phyloP scores from a whole-genome alignment of 2,888 invertebrate species.

The Lasioglossum lativentre region DNA sequence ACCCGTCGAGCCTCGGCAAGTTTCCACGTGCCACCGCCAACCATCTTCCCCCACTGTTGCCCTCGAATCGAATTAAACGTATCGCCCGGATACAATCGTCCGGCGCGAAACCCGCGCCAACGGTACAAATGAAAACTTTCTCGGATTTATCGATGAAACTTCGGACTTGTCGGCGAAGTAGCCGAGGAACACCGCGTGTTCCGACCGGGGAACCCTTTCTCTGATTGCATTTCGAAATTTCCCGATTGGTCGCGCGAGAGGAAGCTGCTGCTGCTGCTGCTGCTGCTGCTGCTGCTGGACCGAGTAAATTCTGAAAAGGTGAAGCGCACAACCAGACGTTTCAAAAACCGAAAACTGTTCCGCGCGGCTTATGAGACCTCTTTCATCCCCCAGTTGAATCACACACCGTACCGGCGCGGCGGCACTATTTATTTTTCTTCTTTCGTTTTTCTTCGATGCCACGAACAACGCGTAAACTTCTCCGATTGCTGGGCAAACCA shows the following conservation, averaged over 20 bases:
- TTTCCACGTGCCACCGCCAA: too few species aligned
- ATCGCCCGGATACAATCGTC: slow-evolving; percentile 8
- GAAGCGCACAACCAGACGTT: not conserved
- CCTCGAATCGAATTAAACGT: slow-evolving; percentile 42
- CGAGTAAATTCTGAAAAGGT: not conserved
- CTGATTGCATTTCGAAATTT: slow-evolving; percentile 19
- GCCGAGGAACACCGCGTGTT: not conserved
- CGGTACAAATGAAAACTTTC: slow-evolving; percentile 13
- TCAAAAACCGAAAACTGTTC: not conserved
- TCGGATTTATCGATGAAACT: slow-evolving; percentile 23
- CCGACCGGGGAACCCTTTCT: not conserved
- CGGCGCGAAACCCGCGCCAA: not conserved
- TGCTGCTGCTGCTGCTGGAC: too few species aligned
- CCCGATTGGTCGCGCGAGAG: not conserved
- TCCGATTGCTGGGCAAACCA: slow-evolving; percentile 30
- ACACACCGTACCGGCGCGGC: too few species aligned
- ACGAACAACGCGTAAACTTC: not conserved
- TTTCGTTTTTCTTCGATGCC: not conserved
- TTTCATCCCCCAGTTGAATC: too few species aligned
- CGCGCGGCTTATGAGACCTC: not conserved
- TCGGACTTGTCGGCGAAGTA: not conserved
- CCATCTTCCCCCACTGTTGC: too few species aligned
- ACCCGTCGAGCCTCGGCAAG: not conserved
- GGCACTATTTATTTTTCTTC: not conserved
- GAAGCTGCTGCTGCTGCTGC: too few species aligned